Evolutionary conservation across 2,797 vertebrate genomes (phyloP), one percentile per base, ranked within the genome.

Genomic region (Brachyrhaphis roseni): DNA sequence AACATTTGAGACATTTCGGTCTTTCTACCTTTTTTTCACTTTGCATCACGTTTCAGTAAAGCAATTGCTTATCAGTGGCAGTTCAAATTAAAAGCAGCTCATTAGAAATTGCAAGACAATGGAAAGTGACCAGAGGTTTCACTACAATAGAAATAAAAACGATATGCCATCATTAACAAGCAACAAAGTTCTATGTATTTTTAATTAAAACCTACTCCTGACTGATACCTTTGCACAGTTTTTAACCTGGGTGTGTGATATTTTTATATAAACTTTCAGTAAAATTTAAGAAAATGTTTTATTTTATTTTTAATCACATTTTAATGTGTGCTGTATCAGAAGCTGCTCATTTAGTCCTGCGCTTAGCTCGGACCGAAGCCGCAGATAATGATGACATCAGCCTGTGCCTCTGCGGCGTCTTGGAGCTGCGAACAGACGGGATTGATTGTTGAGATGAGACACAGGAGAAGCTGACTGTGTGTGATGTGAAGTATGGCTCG

Each of bases 401-500:
- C 10, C 23, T 5, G 46, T 45, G 41, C 11, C n/a, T 64, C 47
- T 51, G 41, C 47, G 31, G 47, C 41, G 18, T 72, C 53, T 53
- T 12, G 0, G 62, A 78, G n/a, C 43, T 59, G 49, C n/a, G 15
- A 72, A 55, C 47, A 31, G 51, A 41, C 47, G 34, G 28, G 72
- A 39, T 66, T 2, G 39, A 77, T 64, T 57, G 39, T 20, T 16
- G 36, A 51, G 76, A 66, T 3, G 46, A 28, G 68, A 74, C 13
- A 31, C 46, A 1, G n/a, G 34, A 74, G 74, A 36, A 74, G 59
- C 47, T 28, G 70, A 43, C n/a, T 16, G 47, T 51, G 62, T 15
- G 75, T 68, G 64, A 71, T 46, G 68, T 82, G 79, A 64, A 36
- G 68, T 78, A 51, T 20, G 28, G 51, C 78, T 26, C 0, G 8